phyloP scores from a whole-genome alignment of 2,888 invertebrate genomes.

The Cremastinae sp. region DNA sequence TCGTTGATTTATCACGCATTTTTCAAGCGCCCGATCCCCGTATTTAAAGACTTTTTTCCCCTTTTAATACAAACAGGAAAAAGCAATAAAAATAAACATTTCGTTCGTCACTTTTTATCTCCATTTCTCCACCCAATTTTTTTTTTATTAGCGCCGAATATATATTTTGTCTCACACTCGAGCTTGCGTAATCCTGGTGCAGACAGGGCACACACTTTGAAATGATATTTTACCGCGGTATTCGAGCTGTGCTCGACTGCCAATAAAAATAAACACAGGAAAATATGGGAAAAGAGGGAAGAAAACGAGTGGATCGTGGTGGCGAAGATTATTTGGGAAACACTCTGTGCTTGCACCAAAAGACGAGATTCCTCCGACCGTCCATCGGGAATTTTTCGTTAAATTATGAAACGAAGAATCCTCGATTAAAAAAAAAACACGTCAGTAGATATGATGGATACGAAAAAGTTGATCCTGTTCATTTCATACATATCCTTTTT shows the following conservation, averaged over 20 bases:
- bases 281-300: conserved; percentile 17
- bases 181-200: conserved; percentile 24
- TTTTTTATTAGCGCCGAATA: conserved; percentile 1
- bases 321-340: neutral
- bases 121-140: conserved; percentile 20
- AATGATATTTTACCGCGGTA: conserved; percentile 34
- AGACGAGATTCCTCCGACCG: neutral
- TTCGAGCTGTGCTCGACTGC: conserved; percentile 27
- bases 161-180: neutral
- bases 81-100: conserved; percentile 26
- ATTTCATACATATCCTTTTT: conserved; percentile 35
- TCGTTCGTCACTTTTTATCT: conserved; percentile 15
- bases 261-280: conserved; percentile 34
- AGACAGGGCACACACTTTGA: conserved; percentile 20
- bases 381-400: conserved; percentile 30
- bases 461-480: conserved; percentile 37
- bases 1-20: conserved; percentile 55
- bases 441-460: conserved; percentile 37
- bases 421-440: conserved; percentile 37
- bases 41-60: conserved; percentile 23
- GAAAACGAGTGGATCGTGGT: neutral
- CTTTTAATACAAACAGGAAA: neutral
- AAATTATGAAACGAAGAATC: conserved; percentile 4
- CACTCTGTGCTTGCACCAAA: neutral
- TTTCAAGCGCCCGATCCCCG: neutral